Conservation (phyloP, 2,888 invertebrate genomes). For the Hemicrepidius hirtus region DNA sequence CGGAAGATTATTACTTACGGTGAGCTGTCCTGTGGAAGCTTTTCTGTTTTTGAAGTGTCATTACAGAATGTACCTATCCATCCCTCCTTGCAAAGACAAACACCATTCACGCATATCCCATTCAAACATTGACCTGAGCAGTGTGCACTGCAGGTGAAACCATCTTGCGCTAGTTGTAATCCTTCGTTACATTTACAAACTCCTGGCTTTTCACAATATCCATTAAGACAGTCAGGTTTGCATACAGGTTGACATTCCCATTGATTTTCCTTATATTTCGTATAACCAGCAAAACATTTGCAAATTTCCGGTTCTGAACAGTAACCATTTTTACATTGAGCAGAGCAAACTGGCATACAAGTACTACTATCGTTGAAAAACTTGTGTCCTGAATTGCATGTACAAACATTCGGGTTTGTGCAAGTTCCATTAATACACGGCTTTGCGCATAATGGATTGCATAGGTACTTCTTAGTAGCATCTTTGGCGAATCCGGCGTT, state of each 20-base stretch:
- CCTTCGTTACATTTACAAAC: constrained; percentile 63
- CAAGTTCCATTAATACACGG: constrained; percentile 73
- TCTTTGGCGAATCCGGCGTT: constrained; percentile 37
- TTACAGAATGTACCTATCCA: constrained; percentile 36
- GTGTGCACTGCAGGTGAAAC: constrained; percentile 27
- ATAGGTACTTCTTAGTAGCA: constrained; percentile 57
- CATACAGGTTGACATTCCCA: constrained; percentile 51
- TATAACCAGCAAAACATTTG: constrained; percentile 65
- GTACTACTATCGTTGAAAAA: background rate
- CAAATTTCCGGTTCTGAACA: constrained; percentile 67
- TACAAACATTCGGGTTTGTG: constrained; percentile 61
- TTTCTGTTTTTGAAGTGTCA: background rate
- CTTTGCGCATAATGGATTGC: constrained; percentile 61
- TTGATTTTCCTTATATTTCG: constrained; percentile 31
- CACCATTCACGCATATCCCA: constrained; percentile 47
- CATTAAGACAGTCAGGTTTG: constrained; percentile 64
- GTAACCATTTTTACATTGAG: constrained; percentile 66
- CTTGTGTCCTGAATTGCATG: constrained; percentile 50
- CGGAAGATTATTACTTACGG: background rate
- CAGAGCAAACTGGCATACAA: constrained; percentile 60
- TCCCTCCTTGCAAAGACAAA: constrained; percentile 49
- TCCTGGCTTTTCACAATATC: constrained; percentile 63
- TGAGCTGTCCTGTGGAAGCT: background rate
- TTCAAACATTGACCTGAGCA: constrained; percentile 44
- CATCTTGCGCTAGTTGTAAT: constrained; percentile 46